These are phyloP conservation scores for Heliconius ethilla DNA, from an alignment of 2,888 invertebrate species.

Conservation along the genomic window DNA sequence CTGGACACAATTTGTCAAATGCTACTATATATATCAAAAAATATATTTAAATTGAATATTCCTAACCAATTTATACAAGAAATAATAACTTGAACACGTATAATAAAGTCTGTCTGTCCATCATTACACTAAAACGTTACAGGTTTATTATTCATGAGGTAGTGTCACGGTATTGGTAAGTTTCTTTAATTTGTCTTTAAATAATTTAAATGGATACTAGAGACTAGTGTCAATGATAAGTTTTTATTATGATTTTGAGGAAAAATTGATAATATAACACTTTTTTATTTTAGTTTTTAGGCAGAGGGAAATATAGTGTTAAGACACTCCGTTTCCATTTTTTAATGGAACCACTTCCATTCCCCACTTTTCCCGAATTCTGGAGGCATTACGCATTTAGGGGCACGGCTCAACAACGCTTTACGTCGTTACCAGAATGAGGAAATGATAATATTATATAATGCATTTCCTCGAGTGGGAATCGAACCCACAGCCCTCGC, in stretches of 20 bases:
- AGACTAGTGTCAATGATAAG: neutral
- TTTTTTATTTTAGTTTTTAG: no score
- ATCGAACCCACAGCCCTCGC: neutral
- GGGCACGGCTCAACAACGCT: neutral
- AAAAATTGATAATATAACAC: no score
- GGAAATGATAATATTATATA: neutral
- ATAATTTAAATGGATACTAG: neutral
- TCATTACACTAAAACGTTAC: neutral
- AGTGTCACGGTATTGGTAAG: neutral
- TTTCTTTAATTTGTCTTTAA: neutral
- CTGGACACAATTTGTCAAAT: no score
- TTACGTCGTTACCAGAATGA: neutral
- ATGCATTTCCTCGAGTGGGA: rapidly evolving
- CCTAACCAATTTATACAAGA: neutral
- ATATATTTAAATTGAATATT: neutral
- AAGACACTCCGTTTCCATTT: neutral
- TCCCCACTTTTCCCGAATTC: no score
- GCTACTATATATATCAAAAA: neutral
- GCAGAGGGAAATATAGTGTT: neutral
- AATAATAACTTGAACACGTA: neutral
- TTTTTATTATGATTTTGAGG: neutral
- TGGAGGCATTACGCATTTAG: neutral
- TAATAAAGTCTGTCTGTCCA: neutral
- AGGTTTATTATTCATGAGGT: neutral
- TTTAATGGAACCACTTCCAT: no score